Evolutionary conservation across 2,797 vertebrate species (phyloP).

Genomic region (Coregonus suidteri): DNA sequence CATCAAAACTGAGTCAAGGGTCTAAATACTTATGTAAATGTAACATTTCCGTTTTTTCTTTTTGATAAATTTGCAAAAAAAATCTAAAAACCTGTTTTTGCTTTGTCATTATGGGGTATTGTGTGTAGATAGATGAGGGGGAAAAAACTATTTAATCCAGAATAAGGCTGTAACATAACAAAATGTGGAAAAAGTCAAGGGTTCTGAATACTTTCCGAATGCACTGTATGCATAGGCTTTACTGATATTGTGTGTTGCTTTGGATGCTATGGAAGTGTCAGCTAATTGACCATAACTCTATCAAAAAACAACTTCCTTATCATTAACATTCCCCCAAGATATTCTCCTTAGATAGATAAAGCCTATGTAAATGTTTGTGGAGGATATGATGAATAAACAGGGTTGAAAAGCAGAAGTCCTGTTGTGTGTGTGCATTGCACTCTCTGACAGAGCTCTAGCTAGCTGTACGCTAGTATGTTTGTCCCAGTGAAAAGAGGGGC

Average conservation of each 20-base stretch:
- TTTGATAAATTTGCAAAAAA: no score
- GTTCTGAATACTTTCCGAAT: no score
- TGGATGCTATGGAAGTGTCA: background rate
- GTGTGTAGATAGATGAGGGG: no score
- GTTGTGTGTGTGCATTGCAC: background rate
- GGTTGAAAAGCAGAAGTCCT: background rate
- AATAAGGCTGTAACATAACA: no score
- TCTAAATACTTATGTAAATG: no score
- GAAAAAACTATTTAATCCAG: no score
- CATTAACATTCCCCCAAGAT: background rate
- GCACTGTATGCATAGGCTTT: background rate
- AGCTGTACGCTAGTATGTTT: constrained; percentile 6
- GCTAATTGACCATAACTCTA: background rate
- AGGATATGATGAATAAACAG: background rate
- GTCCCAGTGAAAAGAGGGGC: constrained; percentile 63
- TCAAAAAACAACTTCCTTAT: background rate
- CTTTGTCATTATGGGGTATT: no score
- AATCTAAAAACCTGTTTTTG: no score
- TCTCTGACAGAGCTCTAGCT: background rate
- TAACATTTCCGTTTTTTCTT: no score
- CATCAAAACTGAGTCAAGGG: no score
- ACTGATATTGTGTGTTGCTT: background rate
- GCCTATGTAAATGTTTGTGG: background rate
- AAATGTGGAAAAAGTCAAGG: no score
- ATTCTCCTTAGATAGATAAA: background rate